Conservation (phyloP, 2,888 invertebrate species). For the Empis livida region DNA sequence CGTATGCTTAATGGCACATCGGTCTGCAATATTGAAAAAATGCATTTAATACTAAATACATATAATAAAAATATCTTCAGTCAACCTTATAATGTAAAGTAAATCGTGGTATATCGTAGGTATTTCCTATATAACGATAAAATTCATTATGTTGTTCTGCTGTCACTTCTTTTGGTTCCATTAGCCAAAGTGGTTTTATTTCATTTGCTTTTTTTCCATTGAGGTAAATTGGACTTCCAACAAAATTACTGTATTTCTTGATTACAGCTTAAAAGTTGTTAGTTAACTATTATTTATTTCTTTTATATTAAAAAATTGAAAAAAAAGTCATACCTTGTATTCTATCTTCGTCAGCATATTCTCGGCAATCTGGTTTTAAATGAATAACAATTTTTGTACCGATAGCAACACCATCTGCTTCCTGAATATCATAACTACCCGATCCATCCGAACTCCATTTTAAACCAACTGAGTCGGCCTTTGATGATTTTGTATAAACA, state of each 20-base stretch:
- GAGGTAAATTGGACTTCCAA: slow-evolving; percentile 82
- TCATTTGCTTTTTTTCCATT: slow-evolving; percentile 84
- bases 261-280: slow-evolving; percentile 53
- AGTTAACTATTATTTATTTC: not conserved
- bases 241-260: slow-evolving; percentile 94
- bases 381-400: slow-evolving; percentile 91
- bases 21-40: slow-evolving; percentile 16
- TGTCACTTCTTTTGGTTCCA: slow-evolving; percentile 79
- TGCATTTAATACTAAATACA: not conserved
- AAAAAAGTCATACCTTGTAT: slow-evolving; percentile 46
- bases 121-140: slow-evolving; percentile 76
- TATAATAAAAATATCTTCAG: not conserved
- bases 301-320: not conserved
- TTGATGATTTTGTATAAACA: slow-evolving; percentile 69
- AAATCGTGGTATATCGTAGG: slow-evolving; percentile 80
- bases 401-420: slow-evolving; percentile 67
- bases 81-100: slow-evolving; percentile 69
- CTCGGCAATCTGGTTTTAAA: slow-evolving; percentile 74
- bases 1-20: slow-evolving; percentile 77
- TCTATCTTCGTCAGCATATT: slow-evolving; percentile 76
- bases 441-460: slow-evolving; percentile 88
- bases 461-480: slow-evolving; percentile 52
- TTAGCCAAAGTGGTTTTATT: slow-evolving; percentile 85
- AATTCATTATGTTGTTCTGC: slow-evolving; percentile 83
- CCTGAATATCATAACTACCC: slow-evolving; percentile 78